Conservation (phyloP, 1,140 invertebrate species). For the Brachionus rubens region DNA sequence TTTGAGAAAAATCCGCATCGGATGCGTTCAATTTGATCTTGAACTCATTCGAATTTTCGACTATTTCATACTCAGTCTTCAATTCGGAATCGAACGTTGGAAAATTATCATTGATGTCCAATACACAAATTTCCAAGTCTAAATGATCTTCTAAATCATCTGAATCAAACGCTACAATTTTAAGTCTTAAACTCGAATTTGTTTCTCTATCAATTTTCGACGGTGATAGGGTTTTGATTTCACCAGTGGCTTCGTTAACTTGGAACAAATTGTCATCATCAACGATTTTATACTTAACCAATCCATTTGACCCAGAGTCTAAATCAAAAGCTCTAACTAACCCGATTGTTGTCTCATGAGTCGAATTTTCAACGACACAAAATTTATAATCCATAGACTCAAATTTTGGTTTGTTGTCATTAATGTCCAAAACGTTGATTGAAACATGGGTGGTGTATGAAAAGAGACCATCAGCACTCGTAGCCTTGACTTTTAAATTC, state of each 20-base stretch:
- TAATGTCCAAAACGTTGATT: constrained; percentile 20
- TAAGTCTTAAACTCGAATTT: not conserved
- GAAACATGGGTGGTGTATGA: constrained; percentile 20
- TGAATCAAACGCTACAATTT: not conserved
- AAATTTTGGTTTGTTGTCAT: constrained; percentile 41
- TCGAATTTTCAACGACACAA: constrained; percentile 22
- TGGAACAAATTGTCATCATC: not conserved
- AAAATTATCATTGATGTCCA: constrained; percentile 41
- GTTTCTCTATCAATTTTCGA: not conserved
- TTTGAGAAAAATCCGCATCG: constrained; percentile 13
- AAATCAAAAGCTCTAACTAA: constrained; percentile 13
- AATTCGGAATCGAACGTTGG: not conserved
- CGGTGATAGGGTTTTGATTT: not conserved
- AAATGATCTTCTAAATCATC: constrained; percentile 36
- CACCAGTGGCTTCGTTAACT: constrained; percentile 15
- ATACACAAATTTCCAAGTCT: not conserved
- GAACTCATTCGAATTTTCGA: constrained; percentile 20
- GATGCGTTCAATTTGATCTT: not conserved
- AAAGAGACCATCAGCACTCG: constrained; percentile 4
- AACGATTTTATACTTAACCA: constrained; percentile 19
- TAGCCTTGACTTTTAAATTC: not conserved
- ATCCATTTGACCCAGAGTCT: constrained; percentile 17
- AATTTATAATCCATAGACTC: constrained; percentile 23
- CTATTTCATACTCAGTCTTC: not conserved
- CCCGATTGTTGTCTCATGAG: not conserved